phyloP scores from a whole-genome alignment of 2,113 vertebrate species.

The Dipodomys merriami region DNA sequence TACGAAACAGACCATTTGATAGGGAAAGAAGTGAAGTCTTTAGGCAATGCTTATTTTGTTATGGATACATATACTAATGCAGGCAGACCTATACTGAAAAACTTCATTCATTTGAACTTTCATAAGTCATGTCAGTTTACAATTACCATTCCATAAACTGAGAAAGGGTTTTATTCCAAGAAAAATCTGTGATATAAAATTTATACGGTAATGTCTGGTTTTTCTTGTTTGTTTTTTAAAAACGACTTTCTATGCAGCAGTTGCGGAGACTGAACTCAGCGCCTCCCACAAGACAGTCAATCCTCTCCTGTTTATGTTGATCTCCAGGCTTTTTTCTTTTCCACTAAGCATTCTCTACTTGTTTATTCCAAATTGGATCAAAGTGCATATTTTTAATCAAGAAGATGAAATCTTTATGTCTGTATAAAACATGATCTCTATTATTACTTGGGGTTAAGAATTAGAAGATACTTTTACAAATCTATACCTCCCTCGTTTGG shows the following conservation, averaged over 20 bases:
- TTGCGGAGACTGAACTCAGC: too few species aligned
- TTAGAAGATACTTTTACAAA: too few species aligned
- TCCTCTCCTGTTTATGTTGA: too few species aligned
- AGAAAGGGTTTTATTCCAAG: neutral
- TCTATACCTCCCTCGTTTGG: too few species aligned
- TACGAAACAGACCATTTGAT: neutral
- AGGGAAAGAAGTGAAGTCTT: neutral
- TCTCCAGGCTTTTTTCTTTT: too few species aligned
- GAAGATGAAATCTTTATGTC: too few species aligned
- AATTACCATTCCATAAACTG: neutral
- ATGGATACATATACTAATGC: neutral
- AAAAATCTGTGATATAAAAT: slow-evolving; percentile 43
- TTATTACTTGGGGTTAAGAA: too few species aligned
- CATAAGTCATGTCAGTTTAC: slow-evolving; percentile 27
- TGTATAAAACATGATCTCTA: too few species aligned
- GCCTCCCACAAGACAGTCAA: too few species aligned
- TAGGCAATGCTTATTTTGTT: neutral
- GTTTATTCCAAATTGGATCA: too few species aligned
- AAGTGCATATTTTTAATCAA: too few species aligned
- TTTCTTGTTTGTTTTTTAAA: neutral
- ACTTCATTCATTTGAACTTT: neutral
- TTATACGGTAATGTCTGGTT: neutral
- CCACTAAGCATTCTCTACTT: too few species aligned
- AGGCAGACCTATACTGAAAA: neutral
- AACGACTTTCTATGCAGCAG: neutral